These are phyloP conservation scores for Proisotoma minuta DNA, from an alignment of 2,888 invertebrate genomes.

Conservation along the genomic window DNA sequence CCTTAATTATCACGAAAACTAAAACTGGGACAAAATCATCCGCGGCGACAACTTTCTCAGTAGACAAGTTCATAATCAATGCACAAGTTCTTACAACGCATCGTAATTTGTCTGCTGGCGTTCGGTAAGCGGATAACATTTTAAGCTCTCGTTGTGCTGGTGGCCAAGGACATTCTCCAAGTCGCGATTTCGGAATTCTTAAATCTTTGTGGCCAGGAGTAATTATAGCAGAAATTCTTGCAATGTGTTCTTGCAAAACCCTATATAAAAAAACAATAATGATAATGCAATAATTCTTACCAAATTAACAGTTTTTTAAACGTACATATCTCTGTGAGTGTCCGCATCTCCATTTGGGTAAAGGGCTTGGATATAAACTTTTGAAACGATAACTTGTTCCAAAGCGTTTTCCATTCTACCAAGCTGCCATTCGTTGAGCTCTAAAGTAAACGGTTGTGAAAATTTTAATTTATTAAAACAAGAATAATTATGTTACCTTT, in stretches of 20 bases:
- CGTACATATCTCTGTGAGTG: conserved; percentile 78
- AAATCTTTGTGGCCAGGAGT: conserved; percentile 76
- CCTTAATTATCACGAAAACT: conserved; percentile 92
- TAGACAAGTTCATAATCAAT: conserved; percentile 88
- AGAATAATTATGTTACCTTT: conserved; percentile 23
- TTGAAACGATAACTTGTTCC: conserved; percentile 84
- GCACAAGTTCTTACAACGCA: conserved; percentile 83
- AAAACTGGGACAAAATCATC: conserved; percentile 96
- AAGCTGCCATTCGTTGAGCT: conserved; percentile 55
- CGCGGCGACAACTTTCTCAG: conserved; percentile 69
- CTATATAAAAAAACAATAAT: conserved; percentile 56
- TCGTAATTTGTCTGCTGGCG: conserved; percentile 77
- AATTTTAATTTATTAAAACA: conserved; percentile 6
- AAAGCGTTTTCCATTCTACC: conserved; percentile 75
- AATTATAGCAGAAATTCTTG: conserved; percentile 68
- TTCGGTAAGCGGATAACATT: conserved; percentile 83
- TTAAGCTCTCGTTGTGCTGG: conserved; percentile 86
- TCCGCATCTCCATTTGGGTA: conserved; percentile 98
- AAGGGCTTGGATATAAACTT: conserved; percentile 85
- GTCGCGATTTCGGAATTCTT: conserved; percentile 64
- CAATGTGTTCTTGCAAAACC: conserved; percentile 82
- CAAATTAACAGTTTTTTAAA: no score
- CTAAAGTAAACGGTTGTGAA: conserved; percentile 12
- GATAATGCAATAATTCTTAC: no score
- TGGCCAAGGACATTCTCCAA: conserved; percentile 84